Evolutionary conservation across 2,797 vertebrate species (phyloP).

Genomic region (Ctenopoma multispine): DNA sequence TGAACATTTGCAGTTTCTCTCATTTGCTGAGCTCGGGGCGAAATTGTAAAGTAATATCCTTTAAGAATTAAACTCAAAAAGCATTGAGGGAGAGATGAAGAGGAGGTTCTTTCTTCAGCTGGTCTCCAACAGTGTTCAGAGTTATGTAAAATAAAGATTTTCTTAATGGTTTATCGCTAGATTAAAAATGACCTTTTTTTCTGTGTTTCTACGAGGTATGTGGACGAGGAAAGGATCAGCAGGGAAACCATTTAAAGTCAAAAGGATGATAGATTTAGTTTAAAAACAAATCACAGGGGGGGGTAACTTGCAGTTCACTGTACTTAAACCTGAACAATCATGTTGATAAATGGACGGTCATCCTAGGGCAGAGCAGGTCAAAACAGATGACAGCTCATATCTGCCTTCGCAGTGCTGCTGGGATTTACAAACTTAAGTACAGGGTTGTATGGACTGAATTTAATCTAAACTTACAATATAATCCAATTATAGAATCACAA

Average conservation of each 20-base stretch:
- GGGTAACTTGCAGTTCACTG: slow-evolving; percentile 18
- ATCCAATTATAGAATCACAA: slow-evolving; percentile 1
- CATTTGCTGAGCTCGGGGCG: slow-evolving; percentile 30
- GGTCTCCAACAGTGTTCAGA: slow-evolving; percentile 14
- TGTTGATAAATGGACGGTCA: slow-evolving; percentile 36
- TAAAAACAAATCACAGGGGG: slow-evolving; percentile 30
- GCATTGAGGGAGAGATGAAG: slow-evolving; percentile 27
- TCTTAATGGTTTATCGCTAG: not conserved
- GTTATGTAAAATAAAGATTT: slow-evolving; percentile 10
- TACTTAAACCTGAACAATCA: slow-evolving; percentile 31
- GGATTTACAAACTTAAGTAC: slow-evolving; percentile 13
- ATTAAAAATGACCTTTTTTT: slow-evolving; percentile 11
- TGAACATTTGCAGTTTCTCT: slow-evolving; percentile 41
- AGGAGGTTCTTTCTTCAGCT: slow-evolving; percentile 15
- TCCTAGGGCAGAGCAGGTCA: slow-evolving; percentile 29
- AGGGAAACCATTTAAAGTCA: slow-evolving; percentile 12
- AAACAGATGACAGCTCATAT: slow-evolving; percentile 32
- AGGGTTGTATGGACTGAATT: not conserved
- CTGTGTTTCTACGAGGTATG: not conserved
- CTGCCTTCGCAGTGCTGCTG: not conserved
- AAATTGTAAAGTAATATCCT: slow-evolving; percentile 35
- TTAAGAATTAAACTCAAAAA: slow-evolving; percentile 31
- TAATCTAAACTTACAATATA: slow-evolving; percentile 10
- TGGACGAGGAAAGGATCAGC: not conserved
- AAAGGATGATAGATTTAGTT: slow-evolving; percentile 34